Conservation (phyloP, 2,888 invertebrate species). For the Athripsodes cinereus region DNA sequence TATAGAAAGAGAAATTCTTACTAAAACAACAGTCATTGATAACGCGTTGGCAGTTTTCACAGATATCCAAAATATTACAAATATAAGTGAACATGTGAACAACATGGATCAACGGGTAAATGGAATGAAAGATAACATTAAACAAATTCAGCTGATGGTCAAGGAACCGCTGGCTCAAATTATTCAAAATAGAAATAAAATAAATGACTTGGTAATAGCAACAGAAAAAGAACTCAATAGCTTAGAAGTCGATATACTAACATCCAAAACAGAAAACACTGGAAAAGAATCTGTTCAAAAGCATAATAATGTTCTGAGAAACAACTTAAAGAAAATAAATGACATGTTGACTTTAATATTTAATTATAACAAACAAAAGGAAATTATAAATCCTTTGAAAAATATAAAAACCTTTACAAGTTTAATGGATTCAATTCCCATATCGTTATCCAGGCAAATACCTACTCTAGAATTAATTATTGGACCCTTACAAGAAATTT, state of each 20-base stretch:
- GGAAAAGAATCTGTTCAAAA: slow-evolving; percentile 17
- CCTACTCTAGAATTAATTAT: slow-evolving; percentile 19
- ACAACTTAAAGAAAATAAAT: slow-evolving; percentile 15
- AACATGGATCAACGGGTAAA: neutral
- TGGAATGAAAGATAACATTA: slow-evolving; percentile 18
- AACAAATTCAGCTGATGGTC: slow-evolving; percentile 19
- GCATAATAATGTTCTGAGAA: slow-evolving; percentile 15
- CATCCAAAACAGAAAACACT: slow-evolving; percentile 6
- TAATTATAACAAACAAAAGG: slow-evolving; percentile 17
- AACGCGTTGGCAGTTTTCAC: slow-evolving; percentile 31
- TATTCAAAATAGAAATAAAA: slow-evolving; percentile 16
- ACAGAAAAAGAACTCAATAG: slow-evolving; percentile 15
- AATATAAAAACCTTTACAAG: slow-evolving; percentile 22
- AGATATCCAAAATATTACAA: slow-evolving; percentile 9
- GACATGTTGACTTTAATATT: slow-evolving; percentile 21
- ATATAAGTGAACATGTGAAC: neutral
- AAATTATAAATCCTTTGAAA: slow-evolving; percentile 20
- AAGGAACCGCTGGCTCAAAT: slow-evolving; percentile 16
- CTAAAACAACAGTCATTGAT: slow-evolving; percentile 32
- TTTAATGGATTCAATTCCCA: slow-evolving; percentile 13
- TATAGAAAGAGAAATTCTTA: slow-evolving; percentile 30
- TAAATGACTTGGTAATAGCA: slow-evolving; percentile 7
- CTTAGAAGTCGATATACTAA: slow-evolving; percentile 15
- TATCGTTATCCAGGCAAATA: slow-evolving; percentile 8
- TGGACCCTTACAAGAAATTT: slow-evolving; percentile 23